phyloP scores from a whole-genome alignment of 2,888 invertebrate species.

The Melieria crassipennis region DNA sequence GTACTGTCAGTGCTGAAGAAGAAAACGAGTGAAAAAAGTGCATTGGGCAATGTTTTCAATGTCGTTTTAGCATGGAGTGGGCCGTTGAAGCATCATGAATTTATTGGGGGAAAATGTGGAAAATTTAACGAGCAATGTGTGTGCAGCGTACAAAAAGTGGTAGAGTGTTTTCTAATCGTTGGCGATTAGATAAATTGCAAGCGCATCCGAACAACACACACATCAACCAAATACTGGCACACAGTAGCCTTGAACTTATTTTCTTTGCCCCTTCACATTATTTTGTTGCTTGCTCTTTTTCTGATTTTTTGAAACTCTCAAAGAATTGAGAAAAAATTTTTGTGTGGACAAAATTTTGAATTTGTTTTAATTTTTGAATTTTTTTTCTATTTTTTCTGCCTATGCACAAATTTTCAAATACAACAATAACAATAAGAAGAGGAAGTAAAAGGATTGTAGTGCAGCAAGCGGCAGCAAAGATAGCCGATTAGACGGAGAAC shows the following conservation, averaged over 20 bases:
- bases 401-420: conserved; percentile 7
- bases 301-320: conserved; percentile 24
- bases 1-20: no score
- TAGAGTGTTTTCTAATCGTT: no score
- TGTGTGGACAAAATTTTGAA: conserved; percentile 32
- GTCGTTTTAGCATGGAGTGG: no score
- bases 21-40: no score
- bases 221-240: not conserved
- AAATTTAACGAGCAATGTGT: no score
- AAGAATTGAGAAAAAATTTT: conserved; percentile 26
- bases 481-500: not conserved
- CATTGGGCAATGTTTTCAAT: no score
- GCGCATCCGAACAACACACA: conserved; percentile 17
- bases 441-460: not conserved
- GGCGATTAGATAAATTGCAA: not conserved
- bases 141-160: no score
- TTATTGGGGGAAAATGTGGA: no score
- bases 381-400: conserved; percentile 17
- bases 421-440: conserved; percentile 7
- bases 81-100: no score
- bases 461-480: not conserved
- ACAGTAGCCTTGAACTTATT: conserved; percentile 44
- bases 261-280: conserved; percentile 30
- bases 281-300: conserved; percentile 28
- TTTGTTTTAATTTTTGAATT: conserved; percentile 22